Evolutionary conservation across 2,113 vertebrate genomes (phyloP), one percentile per base, ranked within the genome.

Genomic region (Pavo muticus): DNA sequence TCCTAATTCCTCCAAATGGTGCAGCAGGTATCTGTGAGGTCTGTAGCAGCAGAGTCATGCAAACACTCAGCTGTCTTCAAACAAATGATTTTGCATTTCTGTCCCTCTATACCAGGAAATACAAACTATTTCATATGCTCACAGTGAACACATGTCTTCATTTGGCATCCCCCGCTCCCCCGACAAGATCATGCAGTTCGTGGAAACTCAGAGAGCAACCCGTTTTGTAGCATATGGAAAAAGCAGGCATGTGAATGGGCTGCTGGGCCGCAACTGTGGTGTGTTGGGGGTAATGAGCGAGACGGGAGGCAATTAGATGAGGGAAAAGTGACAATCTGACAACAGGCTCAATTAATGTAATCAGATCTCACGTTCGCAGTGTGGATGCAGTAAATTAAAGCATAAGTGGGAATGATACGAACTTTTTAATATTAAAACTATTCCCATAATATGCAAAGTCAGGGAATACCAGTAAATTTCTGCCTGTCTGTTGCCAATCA

Each of bases 311-410:
- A 96, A 91, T 96, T 91, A 84, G 40, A 90, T 48, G 86, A 70
- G 45, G 88, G 84, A 94, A 88, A 97, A 90, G 88, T 73, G 94
- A 95, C 90, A 92, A 87, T 91, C 95, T 94, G 94, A 94, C 94
- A 96, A 94, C 91, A 67, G 9, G 90, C 91, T 65, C 85, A 84
- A 94, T 93, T 95, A 88, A 88, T 5, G 67, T 73, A 94, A 94
- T 95, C 93, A 91, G 88, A 91, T 95, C 90, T 78, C 73, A 1
- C 61, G 1, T 82, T 78, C 71, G 24, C 40, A 72, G 74, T 65
- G 20, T n/a, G 48, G 42, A 65, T 52, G 86, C 29, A 27, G 71
- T 63, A 63, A 96, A 93, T 91, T 90, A 94, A 91, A 93, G 85
- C 17, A 0, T 6, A 71, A 45, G 73, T 14, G 47, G 80, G 83